These are phyloP conservation scores for Macrosiphum euphorbiae DNA, from an alignment of 2,888 invertebrate genomes.

Conservation along the genomic window DNA sequence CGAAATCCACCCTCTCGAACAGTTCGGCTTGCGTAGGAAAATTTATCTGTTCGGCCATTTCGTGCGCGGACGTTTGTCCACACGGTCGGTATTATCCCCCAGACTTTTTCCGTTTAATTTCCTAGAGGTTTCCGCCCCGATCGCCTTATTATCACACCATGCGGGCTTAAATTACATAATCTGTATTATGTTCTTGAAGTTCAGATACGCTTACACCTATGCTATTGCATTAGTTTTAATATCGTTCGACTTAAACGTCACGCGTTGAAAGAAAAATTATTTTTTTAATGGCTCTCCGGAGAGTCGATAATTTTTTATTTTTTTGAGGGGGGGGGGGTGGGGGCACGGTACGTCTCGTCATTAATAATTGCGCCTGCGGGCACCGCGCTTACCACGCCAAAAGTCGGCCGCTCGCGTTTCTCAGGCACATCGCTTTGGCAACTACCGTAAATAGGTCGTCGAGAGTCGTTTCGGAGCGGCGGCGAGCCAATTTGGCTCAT, in stretches of 20 bases:
- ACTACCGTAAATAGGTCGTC: slow-evolving; percentile 11
- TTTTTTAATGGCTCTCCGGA: not conserved
- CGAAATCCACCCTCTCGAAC: slow-evolving; percentile 11
- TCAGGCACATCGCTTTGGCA: slow-evolving; percentile 13
- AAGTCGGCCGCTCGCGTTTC: not conserved
- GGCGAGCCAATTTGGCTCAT: slow-evolving; percentile 41
- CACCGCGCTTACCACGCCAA: not conserved
- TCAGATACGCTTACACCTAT: not conserved
- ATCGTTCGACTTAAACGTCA: not conserved
- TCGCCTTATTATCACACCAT: not conserved
- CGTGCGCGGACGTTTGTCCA: not conserved
- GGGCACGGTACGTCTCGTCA: not conserved
- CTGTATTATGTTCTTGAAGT: not conserved
- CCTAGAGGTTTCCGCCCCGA: not conserved
- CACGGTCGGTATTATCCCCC: not conserved
- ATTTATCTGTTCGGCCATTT: slow-evolving; percentile 9
- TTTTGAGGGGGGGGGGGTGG: not conserved
- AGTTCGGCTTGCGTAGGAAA: not conserved
- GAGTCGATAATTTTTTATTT: not conserved
- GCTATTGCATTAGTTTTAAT: not conserved
- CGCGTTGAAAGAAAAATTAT: not conserved
- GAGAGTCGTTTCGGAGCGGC: not conserved
- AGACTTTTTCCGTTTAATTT: slow-evolving; percentile 19
- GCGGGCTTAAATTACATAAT: not conserved
- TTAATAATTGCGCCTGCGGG: not conserved